A percentile compares a stretch with the other conserved stretches of the same genome.
These are phyloP conservation scores for Phenganax subtilis DNA, from an alignment of 92 coral and sea anemone genomes.

Conservation along the genomic window DNA sequence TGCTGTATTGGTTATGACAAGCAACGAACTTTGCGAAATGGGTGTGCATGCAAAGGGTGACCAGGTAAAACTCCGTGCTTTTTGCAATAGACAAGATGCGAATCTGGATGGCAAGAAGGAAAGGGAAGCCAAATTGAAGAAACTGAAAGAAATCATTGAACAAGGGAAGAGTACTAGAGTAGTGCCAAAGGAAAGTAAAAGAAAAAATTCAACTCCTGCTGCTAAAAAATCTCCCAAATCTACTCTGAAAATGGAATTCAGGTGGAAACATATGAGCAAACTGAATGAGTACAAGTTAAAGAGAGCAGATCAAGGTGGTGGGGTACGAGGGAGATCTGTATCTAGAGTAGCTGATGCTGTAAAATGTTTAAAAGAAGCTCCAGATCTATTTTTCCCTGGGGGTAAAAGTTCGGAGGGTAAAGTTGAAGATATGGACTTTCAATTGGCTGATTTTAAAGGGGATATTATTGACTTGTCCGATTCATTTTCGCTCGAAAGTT, in stretches of 20 bases:
- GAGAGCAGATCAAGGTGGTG: no score
- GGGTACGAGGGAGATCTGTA: background rate
- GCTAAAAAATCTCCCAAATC: background rate
- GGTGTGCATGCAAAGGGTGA: slow-evolving; percentile 46
- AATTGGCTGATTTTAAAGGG: slow-evolving; percentile 48
- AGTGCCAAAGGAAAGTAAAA: background rate
- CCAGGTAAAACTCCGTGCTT: slow-evolving; percentile 37
- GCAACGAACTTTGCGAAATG: slow-evolving; percentile 39
- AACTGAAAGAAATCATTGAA: slow-evolving; percentile 23
- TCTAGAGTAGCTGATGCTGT: background rate
- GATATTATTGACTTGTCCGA: slow-evolving; percentile 38
- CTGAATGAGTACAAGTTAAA: background rate
- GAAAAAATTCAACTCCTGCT: background rate
- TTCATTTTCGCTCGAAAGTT: slow-evolving; percentile 41
- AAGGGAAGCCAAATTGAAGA: slow-evolving; percentile 26
- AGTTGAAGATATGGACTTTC: slow-evolving; percentile 36
- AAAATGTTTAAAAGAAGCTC: background rate
- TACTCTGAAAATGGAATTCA: background rate
- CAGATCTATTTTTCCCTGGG: slow-evolving; percentile 20
- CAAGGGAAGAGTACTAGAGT: slow-evolving; percentile 22
- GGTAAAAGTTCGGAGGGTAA: slow-evolving; percentile 43
- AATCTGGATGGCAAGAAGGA: background rate
- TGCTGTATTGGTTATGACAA: slow-evolving; percentile 41
- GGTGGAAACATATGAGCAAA: background rate
- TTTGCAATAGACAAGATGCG: slow-evolving; percentile 27